These are phyloP conservation scores for Pampusana beccarii DNA, from an alignment of 2,113 vertebrate species.

Conservation along the genomic window DNA sequence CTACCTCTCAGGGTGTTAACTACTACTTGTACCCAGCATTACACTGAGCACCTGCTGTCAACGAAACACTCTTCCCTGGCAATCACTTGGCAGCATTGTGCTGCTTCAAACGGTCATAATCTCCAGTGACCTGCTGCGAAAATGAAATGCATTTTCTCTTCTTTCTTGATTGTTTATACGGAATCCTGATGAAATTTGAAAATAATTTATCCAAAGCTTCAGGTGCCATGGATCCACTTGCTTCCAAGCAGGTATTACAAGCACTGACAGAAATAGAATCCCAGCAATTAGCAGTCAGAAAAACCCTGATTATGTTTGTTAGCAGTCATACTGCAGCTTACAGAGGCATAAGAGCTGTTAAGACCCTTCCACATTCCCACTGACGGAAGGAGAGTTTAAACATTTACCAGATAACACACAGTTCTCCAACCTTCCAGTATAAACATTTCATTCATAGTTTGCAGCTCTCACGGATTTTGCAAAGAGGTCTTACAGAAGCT, in stretches of 20 bases:
- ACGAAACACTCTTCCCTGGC: slow-evolving; percentile 32
- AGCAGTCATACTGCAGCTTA: not conserved
- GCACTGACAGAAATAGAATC: not conserved
- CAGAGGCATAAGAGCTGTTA: not conserved
- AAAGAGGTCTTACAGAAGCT: not conserved
- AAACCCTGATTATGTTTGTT: not conserved
- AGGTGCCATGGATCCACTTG: not conserved
- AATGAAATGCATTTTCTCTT: slow-evolving; percentile 56
- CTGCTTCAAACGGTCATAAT: slow-evolving; percentile 47
- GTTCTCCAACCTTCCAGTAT: not conserved
- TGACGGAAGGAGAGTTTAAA: not conserved
- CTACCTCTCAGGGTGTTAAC: not conserved
- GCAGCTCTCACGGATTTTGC: not conserved
- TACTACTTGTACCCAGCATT: not conserved
- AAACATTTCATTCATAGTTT: not conserved
- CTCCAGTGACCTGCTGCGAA: slow-evolving; percentile 25
- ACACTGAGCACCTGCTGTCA: slow-evolving; percentile 47
- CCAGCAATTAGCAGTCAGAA: not conserved
- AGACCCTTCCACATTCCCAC: not conserved
- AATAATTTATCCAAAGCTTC: slow-evolving; percentile 18
- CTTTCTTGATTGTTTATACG: slow-evolving; percentile 6
- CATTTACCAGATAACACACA: not conserved
- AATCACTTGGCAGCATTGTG: slow-evolving; percentile 10
- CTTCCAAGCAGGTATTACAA: not conserved
- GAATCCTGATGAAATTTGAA: slow-evolving; percentile 27